Evolutionary conservation across 1,140 invertebrate genomes (phyloP), one percentile per base, ranked within the genome.

Genomic region (Anadara kagoshimensis): DNA sequence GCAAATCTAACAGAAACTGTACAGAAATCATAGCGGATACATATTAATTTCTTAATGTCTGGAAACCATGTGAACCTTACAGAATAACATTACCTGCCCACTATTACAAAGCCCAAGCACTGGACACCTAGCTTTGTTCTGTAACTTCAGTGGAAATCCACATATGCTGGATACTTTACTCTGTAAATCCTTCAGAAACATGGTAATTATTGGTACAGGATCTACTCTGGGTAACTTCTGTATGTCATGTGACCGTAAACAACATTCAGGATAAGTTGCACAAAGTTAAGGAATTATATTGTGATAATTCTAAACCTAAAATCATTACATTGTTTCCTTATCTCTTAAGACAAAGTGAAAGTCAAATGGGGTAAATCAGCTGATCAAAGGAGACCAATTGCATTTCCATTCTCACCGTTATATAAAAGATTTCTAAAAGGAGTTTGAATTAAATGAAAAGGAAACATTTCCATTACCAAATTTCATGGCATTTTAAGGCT

Each of bases 171-270:
- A 56, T 29, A 83, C 71, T 67, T 80, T 83, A 20, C 18, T 63
- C 57, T 83, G 80, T 36, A 86, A 43, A 66, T 83, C 84, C 45
- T 81, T 78, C 16, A 86, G 53, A 49, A 86, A 86, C 8, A 69
- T 45, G 3, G 70, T 71, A 0, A 83, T 54, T 41, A 83, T 79
- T 16, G 79, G 78, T 73, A 75, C 76, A 36, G 79, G 78, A 45
- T 85, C 79, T 7, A 78, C 68, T 64, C 83, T 61, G 8, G 78
- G 75, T 53, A 83, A 54, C n/a, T 36, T 49, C 18, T 78, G 74
- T 24, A 81, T 47, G 7, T 84, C 77, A 22, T 69, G 47, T 12
- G 74, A 22, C 62, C 84, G 56, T 36, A 86, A 54, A 43, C 84
- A 85, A 2, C 76, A 43, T 49, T 71, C 75, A 43, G 84, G 84